Percentiles rank a stretch among this genome's conserved stretches.
Evolutionary conservation across 2,888 invertebrate species (phyloP).

Genomic region (Temnothorax unifasciatus): DNA sequence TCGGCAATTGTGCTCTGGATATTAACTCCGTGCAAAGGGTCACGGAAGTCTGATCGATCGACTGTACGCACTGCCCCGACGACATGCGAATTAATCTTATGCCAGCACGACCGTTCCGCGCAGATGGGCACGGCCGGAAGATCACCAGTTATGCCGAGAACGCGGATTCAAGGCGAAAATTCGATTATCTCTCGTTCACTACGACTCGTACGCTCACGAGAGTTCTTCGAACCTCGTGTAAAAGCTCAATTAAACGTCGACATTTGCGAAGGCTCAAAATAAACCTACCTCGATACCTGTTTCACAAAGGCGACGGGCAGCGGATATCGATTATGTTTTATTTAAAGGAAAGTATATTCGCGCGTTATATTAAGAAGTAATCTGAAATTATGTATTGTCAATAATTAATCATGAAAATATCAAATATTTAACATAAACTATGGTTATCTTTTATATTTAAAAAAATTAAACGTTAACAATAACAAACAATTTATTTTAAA

Average conservation of each 20-base stretch:
- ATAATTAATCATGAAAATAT: conserved; percentile 11
- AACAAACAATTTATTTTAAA: not conserved
- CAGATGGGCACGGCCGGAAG: conserved; percentile 4
- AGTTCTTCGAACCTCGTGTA: conserved; percentile 46
- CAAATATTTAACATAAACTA: not conserved
- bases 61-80: conserved; percentile 52
- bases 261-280: conserved; percentile 54
- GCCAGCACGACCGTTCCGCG: conserved; percentile 40
- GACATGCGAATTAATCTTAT: conserved; percentile 58
- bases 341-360: not conserved
- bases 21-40: conserved; percentile 82
- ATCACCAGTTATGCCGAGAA: not conserved
- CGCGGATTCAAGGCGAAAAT: conserved; percentile 23
- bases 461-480: not conserved
- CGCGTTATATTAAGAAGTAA: not conserved
- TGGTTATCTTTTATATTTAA: not conserved
- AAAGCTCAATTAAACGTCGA: conserved; percentile 51
- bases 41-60: conserved; percentile 79
- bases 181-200: conserved; percentile 48
- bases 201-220: conserved; percentile 27
- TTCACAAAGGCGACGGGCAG: conserved; percentile 53
- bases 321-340: conserved; percentile 40
- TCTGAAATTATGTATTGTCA: not conserved
- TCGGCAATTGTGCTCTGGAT: conserved; percentile 89
- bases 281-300: conserved; percentile 74